Base-by-base conservation (phyloP, 2,888 invertebrate genomes). In the Megamerina dolium region DNA sequence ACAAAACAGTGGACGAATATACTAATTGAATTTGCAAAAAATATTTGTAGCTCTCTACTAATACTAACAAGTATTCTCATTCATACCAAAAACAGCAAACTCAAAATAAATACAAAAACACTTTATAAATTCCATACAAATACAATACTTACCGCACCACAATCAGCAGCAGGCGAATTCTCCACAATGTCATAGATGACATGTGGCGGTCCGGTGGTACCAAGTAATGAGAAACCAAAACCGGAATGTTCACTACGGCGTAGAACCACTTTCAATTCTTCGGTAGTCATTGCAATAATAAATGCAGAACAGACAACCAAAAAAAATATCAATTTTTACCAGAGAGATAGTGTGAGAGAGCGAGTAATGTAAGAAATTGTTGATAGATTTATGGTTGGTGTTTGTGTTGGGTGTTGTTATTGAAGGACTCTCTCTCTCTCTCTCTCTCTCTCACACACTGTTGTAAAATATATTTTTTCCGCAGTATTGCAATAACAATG, bases 151-250 rank as follows among this genome's bases (percentile, higher is more conserved):
- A 68, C 68, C 67, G 61, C 58, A 55, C 66, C 89, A 74, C 88
- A 85, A 71, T 86, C 85, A 63, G 89, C 89, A 57, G 91, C 91
- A 72, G 92, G 91, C 61, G 91, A 92, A 75, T 91, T 88, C 74
- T 90, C 90, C 69, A 89, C 81, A 70, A 92, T 90, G 76, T 90
- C 85, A 77, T 90, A 91, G 73, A 92, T 89, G 72, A 92, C 87
- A 71, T 90, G 91, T 69, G 91, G 91, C 74, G 89, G 82, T 73
- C 89, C 90, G 68, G 88, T 87, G 74, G 88, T 87, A 58, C 90
- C 89, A 68, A 91, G 80, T 65, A 92, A 77, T 63, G 90, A 90
- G 78, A 92, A 91, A 64, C 92, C 92, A 72, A 90, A 87, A 70
- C 91, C 89, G 73, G 83, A 80, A 76, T 83, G 82, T 77, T 87